Percentiles rank a stretch among this genome's conserved stretches.
phyloP scores from a whole-genome alignment of 37 sponge, comb jelly and placozoan genomes.

The Diacarnus erythraeanus region DNA sequence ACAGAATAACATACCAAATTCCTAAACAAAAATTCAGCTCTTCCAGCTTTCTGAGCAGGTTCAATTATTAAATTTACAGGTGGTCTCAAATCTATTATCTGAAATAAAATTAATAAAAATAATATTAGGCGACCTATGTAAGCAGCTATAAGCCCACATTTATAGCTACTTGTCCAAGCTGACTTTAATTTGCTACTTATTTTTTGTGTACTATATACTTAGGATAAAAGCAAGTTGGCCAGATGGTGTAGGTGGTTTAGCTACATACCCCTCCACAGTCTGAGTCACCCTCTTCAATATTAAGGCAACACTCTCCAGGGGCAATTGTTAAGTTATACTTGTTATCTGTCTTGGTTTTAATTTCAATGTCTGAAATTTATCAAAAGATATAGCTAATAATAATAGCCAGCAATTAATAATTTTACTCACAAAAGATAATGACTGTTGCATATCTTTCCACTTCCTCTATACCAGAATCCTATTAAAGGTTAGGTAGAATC shows the following conservation, averaged over 20 bases:
- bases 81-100: conserved; percentile 26
- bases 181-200: neutral
- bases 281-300: conserved; percentile 26
- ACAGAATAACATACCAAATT: conserved; percentile 29
- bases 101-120: neutral
- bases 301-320: conserved; percentile 30
- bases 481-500: neutral
- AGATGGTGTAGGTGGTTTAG: too few relatives aligned
- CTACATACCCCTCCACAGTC: conserved; percentile 37
- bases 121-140: neutral
- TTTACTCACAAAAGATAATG: conserved; percentile 21
- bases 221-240: neutral
- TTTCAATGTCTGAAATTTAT: conserved; percentile 17
- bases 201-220: neutral
- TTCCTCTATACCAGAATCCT: conserved; percentile 22
- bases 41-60: neutral
- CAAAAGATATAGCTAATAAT: neutral
- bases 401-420: neutral
- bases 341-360: conserved; percentile 12
- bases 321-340: conserved; percentile 24
- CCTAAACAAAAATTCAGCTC: conserved; percentile 28
- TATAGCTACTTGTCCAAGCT: too few relatives aligned
- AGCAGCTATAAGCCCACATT: too few relatives aligned
- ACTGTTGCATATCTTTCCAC: conserved; percentile 29
- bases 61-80: conserved; percentile 3